A percentile compares a stretch with the other conserved stretches of the same genome.
These are phyloP conservation scores for Dryobates pubescens DNA, from an alignment of 2,797 vertebrate species.

Conservation along the genomic window DNA sequence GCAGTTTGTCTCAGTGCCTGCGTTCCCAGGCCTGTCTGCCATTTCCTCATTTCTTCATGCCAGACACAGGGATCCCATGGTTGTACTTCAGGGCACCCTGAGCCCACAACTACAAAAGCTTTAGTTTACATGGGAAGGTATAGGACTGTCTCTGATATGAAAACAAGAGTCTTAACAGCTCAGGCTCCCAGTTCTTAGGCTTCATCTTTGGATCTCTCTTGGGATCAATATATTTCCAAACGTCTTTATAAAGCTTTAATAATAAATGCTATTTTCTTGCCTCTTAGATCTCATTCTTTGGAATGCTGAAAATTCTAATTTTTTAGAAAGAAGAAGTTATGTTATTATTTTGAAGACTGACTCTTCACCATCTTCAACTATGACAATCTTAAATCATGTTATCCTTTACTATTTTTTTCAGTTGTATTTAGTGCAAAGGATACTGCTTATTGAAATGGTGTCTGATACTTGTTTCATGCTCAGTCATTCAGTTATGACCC, in stretches of 20 bases:
- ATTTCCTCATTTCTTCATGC: not conserved
- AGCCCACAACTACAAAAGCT: not conserved
- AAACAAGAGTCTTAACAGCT: not conserved
- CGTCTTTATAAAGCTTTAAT: not conserved
- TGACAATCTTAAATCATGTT: not conserved
- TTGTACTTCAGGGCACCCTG: not conserved
- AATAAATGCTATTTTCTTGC: not conserved
- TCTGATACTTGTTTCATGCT: not conserved
- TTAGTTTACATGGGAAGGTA: not conserved
- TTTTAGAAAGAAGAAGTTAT: not conserved
- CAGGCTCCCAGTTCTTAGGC: fast-evolving
- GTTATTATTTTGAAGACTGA: not conserved
- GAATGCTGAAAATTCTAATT: not conserved
- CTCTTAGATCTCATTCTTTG: not conserved
- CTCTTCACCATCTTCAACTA: not conserved
- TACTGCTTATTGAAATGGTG: not conserved
- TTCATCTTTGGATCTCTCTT: not conserved
- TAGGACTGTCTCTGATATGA: not conserved
- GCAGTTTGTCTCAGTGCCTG: not conserved
- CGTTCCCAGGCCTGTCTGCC: not conserved
- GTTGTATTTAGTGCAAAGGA: not conserved
- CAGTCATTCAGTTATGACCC: not conserved
- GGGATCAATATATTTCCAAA: not conserved
- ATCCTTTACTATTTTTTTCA: not conserved
- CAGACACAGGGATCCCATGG: not conserved